Evolutionary conservation across 2,888 invertebrate species (phyloP), one percentile per base, ranked within the genome.

Genomic region (Saturnia japonica): DNA sequence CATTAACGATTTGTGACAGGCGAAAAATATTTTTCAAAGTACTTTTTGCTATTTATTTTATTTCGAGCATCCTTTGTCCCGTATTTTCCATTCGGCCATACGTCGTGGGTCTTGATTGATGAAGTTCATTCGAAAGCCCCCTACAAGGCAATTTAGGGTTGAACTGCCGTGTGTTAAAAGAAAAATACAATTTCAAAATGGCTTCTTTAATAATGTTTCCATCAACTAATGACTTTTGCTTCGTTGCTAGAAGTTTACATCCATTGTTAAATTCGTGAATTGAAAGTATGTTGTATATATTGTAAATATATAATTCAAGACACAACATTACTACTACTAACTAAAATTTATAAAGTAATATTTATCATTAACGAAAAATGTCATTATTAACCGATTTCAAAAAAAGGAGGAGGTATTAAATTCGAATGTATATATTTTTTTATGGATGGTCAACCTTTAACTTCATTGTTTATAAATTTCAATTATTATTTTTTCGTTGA

Each of bases 91-190:
- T 78, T 78, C 73, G 76, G 71, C 81, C 78, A 81, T 79, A 82
- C 82, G 78, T 78, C 74, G 87, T 84, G 76, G 73, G 72, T 43
- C n/a, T 78, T 88, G 89, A 89, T 89, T 85, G 88, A 89, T 89
- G 86, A 81, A 77, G 73, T 76, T 77, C 74, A 81, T 81, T 81
- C 70, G 67, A 72, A 80, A 81, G 79, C 81, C 82, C 57, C 82
- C 85, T 76, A 71, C 73, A 76, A 81, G 74, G 75, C 78, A 80
- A 75, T 79, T 78, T 75, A 74, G 76, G 77, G 76, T 54, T 70
- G 69, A 62, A 62, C 45, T 45, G 25, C 34, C 57, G 34, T 22
- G 64, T 64, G 64, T 64, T 40, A 64, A 64, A 64, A 64, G 64
- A 64, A 64, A 64, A 64, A 64, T 64, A 64, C 64, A 64, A 64